phyloP scores from a whole-genome alignment of 2,113 vertebrate species.

The Raja brachyura region DNA sequence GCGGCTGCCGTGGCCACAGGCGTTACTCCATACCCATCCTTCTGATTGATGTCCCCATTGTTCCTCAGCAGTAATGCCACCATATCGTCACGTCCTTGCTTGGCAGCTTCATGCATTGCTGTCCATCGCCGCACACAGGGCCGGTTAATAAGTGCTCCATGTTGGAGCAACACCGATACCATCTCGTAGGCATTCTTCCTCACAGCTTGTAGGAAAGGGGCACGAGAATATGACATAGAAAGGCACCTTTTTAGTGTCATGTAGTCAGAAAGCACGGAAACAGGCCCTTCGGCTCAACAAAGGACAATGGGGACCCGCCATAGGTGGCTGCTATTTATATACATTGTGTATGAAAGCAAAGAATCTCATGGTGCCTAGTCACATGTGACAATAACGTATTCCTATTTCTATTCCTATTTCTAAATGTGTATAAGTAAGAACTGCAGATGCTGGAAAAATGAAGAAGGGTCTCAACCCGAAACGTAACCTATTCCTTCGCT shows the following conservation, averaged over 20 bases:
- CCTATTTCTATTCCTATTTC: no score
- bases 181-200: constrained; percentile 64
- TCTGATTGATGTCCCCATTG: constrained; percentile 57
- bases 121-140: constrained; percentile 68
- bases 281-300: no score
- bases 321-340: no score
- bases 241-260: neutral
- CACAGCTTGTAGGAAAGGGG: constrained; percentile 57
- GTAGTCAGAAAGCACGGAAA: no score
- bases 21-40: constrained; percentile 66
- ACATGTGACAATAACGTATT: no score
- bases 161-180: constrained; percentile 60
- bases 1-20: constrained; percentile 69
- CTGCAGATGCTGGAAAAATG: no score
- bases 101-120: constrained; percentile 74
- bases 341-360: no score
- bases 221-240: constrained; percentile 28
- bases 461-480: no score
- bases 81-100: constrained; percentile 65
- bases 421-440: no score
- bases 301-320: no score
- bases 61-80: constrained; percentile 66
- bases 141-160: constrained; percentile 66
- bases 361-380: no score
- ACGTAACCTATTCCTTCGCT: no score